Evolutionary conservation across 92 coral and sea anemone species (phyloP).

Genomic region (Palythoa grandis): DNA sequence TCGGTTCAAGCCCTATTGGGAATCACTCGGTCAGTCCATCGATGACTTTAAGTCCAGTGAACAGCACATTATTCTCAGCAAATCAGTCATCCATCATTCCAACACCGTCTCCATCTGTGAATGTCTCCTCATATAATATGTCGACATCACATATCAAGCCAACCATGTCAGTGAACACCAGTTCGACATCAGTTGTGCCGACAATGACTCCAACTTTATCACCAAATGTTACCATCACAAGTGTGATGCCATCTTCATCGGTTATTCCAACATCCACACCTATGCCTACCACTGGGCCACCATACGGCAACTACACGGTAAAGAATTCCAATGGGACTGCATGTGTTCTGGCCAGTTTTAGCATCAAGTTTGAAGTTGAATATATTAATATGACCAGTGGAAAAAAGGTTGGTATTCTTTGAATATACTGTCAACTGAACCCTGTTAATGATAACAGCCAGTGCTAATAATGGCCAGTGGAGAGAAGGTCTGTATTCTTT

Average conservation of each 20-base stretch:
- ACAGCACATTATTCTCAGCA: background rate
- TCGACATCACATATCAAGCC: constrained; percentile 22
- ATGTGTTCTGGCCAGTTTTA: constrained; percentile 72
- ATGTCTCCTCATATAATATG: constrained; percentile 33
- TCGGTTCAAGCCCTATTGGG: background rate
- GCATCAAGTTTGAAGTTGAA: constrained; percentile 44
- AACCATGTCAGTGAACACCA: background rate
- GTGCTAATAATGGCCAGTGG: too few species aligned
- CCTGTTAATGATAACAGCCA: too few species aligned
- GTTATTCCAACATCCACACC: constrained; percentile 38
- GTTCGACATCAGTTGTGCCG: background rate
- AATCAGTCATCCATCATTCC: background rate
- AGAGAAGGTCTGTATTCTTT: too few species aligned
- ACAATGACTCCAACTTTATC: constrained; percentile 48
- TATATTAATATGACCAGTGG: constrained; percentile 44
- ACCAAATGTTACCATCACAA: constrained; percentile 42
- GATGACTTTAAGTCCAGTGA: background rate
- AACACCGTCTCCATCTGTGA: background rate
- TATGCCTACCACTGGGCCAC: constrained; percentile 36
- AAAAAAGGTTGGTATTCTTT: constrained; percentile 41
- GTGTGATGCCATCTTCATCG: constrained; percentile 61
- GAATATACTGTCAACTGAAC: too few species aligned
- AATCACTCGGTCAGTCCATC: background rate
- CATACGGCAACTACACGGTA: constrained; percentile 69
- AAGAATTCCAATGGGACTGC: constrained; percentile 42